Conservation (phyloP, 2,888 invertebrate genomes). For the Panzeria rudis region DNA sequence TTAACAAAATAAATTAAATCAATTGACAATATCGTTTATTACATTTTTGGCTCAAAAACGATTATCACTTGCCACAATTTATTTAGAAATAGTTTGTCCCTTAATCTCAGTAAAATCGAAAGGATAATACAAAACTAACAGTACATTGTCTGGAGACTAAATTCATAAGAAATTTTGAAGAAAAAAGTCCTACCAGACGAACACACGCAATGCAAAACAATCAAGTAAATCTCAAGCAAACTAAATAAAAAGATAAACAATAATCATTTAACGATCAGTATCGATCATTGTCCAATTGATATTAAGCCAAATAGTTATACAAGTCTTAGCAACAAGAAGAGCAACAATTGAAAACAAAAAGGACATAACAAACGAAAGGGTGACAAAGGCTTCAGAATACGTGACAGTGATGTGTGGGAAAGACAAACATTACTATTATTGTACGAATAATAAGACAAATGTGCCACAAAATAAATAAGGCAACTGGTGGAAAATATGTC, state of each 20-base stretch:
- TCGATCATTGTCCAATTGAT: constrained; percentile 67
- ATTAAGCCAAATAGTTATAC: constrained; percentile 32
- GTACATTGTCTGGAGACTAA: constrained; percentile 68
- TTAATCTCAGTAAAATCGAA: constrained; percentile 45
- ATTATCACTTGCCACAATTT: constrained; percentile 70
- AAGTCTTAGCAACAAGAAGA: constrained; percentile 8
- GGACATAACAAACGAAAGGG: constrained; percentile 51
- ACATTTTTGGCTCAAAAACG: constrained; percentile 36
- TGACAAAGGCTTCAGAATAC: constrained; percentile 46
- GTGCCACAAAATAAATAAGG: constrained; percentile 32
- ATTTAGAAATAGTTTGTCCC: constrained; percentile 39
- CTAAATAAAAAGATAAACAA: constrained; percentile 59
- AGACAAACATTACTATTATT: constrained; percentile 57
- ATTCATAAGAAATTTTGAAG: constrained; percentile 59
- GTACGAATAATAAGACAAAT: neutral
- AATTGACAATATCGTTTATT: neutral
- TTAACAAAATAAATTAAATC: neutral
- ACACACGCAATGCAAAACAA: constrained; percentile 63
- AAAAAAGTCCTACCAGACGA: constrained; percentile 25
- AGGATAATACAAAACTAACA: constrained; percentile 63
- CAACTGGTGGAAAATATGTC: constrained; percentile 47
- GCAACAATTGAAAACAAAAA: constrained; percentile 21
- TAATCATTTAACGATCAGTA: constrained; percentile 70
- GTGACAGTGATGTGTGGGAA: constrained; percentile 68
- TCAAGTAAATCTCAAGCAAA: constrained; percentile 9